Percentiles rank a stretch among this genome's conserved stretches.
phyloP scores from a whole-genome alignment of 2,888 invertebrate species.

The Penaeus monodon region DNA sequence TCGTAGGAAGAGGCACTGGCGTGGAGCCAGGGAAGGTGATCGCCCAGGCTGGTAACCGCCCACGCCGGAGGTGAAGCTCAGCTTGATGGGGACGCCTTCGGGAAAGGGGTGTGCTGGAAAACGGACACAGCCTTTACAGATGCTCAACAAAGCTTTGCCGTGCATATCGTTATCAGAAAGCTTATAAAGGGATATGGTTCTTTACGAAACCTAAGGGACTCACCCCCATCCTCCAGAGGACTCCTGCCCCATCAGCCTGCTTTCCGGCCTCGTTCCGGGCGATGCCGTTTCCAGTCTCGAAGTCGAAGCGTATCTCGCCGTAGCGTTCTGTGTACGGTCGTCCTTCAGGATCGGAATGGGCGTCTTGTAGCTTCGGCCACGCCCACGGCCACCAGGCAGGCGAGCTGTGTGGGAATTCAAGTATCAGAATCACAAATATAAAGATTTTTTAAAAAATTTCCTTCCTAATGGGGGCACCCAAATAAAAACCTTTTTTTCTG shows the following conservation, averaged over 20 bases:
- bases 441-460: too few relatives aligned
- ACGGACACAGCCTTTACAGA: background rate
- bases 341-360: conserved; percentile 7
- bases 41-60: background rate
- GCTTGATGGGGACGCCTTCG: background rate
- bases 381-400: conserved; percentile 11
- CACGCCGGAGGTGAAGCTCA: background rate
- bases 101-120: conserved; percentile 11
- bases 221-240: conserved; percentile 1
- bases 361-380: conserved; percentile 2
- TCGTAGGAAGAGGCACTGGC: too few relatives aligned
- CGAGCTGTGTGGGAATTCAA: background rate
- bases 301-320: background rate
- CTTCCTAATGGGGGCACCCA: too few relatives aligned
- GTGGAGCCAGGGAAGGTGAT: too few relatives aligned
- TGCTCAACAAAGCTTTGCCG: too few relatives aligned
- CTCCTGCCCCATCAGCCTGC: conserved; percentile 5
- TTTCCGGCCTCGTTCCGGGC: conserved; percentile 4
- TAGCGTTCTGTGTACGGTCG: conserved; percentile 1
- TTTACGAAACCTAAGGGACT: background rate
- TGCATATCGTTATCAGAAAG: background rate
- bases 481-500: too few relatives aligned
- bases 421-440: too few relatives aligned
- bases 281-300: conserved; percentile 17
- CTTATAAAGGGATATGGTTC: too few relatives aligned